Conservation (phyloP, 2,113 vertebrate genomes). For the Amblyopsis rosae region DNA sequence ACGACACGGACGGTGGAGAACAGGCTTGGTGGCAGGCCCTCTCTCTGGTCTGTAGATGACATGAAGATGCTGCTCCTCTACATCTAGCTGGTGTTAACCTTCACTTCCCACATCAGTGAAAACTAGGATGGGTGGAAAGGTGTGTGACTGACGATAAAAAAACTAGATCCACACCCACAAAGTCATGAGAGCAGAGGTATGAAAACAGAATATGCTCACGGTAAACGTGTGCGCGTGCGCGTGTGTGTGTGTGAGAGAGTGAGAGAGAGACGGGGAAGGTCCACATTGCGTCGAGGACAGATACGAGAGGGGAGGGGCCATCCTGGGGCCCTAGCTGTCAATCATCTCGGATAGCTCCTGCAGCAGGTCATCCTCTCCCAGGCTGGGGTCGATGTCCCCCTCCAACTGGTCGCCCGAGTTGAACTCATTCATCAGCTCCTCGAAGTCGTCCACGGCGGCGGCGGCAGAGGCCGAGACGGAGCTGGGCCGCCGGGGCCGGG, state of each 20-base stretch:
- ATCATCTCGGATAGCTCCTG: conserved; percentile 96
- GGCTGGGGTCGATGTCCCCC: conserved; percentile 85
- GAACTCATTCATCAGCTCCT: conserved; percentile 92
- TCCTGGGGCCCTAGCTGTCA: conserved; percentile 76
- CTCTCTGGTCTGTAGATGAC: neutral
- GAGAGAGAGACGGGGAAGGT: no score
- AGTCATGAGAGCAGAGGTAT: neutral
- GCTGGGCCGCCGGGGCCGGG: conserved; percentile 78
- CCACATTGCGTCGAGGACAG: no score
- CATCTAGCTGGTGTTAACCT: neutral
- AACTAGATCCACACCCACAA: no score
- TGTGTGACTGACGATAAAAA: no score
- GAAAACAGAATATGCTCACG: no score
- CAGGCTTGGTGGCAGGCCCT: no score
- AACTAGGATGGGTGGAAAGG: neutral
- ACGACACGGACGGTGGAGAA: no score
- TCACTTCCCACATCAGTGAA: neutral
- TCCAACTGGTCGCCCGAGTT: conserved; percentile 85
- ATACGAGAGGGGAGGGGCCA: neutral
- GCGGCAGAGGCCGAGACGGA: neutral
- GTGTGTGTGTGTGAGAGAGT: no score
- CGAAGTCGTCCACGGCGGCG: conserved; percentile 85
- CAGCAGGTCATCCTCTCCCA: conserved; percentile 92
- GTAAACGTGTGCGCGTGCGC: no score
- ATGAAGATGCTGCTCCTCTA: neutral